These are phyloP conservation scores for Crypturellus tataupa DNA, from an alignment of 2,797 vertebrate genomes.

Conservation along the genomic window DNA sequence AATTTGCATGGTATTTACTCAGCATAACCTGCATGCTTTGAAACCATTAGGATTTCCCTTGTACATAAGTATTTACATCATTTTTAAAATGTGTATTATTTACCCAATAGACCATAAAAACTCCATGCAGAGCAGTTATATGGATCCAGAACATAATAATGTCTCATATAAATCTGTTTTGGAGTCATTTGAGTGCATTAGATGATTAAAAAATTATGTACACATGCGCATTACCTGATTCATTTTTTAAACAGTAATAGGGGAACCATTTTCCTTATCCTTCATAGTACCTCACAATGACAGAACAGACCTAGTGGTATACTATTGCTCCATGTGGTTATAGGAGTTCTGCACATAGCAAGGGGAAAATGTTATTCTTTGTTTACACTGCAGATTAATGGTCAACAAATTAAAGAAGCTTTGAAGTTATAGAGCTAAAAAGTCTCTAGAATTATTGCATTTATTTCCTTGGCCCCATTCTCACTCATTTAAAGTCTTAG, in stretches of 20 bases:
- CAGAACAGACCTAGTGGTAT: neutral
- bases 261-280: neutral
- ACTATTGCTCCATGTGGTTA: neutral
- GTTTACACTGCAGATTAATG: neutral
- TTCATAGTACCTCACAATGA: neutral
- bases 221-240: neutral
- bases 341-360: neutral
- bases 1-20: constrained; percentile 39
- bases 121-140: constrained; percentile 56
- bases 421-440: neutral
- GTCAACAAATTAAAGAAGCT: neutral
- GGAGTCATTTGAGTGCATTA: constrained; percentile 1
- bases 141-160: constrained; percentile 20
- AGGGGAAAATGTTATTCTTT: neutral
- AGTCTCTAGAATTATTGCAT: neutral
- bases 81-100: constrained; percentile 38
- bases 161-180: constrained; percentile 35
- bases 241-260: neutral
- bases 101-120: constrained; percentile 49
- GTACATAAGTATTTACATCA: constrained; percentile 7
- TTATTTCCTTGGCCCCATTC: neutral
- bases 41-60: constrained; percentile 18
- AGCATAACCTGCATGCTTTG: constrained; percentile 15
- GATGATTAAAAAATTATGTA: constrained; percentile 23
- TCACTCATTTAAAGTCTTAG: neutral